Evolutionary conservation across 2,888 invertebrate genomes (phyloP), one percentile per base, ranked within the genome.

Genomic region (Scrobipalpa atriplicella): DNA sequence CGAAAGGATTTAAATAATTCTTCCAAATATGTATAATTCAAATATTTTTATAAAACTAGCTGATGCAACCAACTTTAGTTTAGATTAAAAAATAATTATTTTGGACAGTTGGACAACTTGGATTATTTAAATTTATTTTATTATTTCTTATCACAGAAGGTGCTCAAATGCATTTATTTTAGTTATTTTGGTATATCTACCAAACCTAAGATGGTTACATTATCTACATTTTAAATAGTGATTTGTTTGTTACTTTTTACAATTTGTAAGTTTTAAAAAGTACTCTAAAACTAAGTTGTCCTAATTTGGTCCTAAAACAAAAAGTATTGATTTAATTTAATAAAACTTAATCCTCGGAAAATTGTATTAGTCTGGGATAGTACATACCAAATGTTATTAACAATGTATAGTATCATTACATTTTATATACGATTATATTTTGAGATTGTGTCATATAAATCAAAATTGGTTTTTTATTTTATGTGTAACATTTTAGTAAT

Each of bases 401-500:
- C 81, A 81, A 78, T 85, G 85, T 86, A 87, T 83, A 86, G 76
- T 82, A 79, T 79, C 73, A 74, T 75, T 78, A 58, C n/a, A n/a
- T n/a, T n/a, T n/a, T n/a, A n/a, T n/a, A 38, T 58, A 75, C 72
- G 73, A 74, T 77, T 84, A 81, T 87, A 84, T 86, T 87, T 87
- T 87, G 89, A 89, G 87, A 86, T 47, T 76, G 83, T 85, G 85
- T 85, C 85, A 76, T 82, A 76, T 77, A 77, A 77, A 73, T 70
- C 75, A 71, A 77, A 78, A 75, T 78, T 81, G 82, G 80, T 81
- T 87, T 83, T 83, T 80, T 85, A 85, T 82, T 83, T 87, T 88
- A 79, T 87, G 83, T 87, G 83, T 89, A 89, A 85, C 81, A 78
- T 78, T 85, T 82, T 88, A 84, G 83, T 84, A 89, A 86, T 89